Percentiles rank a stretch among this genome's conserved stretches.
These are phyloP conservation scores for Hyles vespertilio DNA, from an alignment of 1,140 invertebrate genomes.

Conservation along the genomic window DNA sequence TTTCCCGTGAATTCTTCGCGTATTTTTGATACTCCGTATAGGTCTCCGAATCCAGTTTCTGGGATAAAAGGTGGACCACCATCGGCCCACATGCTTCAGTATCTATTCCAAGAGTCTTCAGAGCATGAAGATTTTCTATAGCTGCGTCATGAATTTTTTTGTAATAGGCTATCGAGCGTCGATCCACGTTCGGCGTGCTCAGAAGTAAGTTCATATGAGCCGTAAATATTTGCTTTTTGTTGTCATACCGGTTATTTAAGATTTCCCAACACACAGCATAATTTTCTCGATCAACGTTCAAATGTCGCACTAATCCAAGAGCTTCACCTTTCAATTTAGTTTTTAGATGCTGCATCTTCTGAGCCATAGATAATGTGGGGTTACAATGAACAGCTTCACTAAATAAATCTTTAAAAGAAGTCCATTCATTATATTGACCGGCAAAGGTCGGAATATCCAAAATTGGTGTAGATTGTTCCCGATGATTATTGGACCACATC, in stretches of 20 bases:
- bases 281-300: conserved; percentile 1
- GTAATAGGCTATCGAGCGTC: conserved; percentile 8
- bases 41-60: too few relatives aligned
- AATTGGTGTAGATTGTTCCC: conserved; percentile 10
- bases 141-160: conserved; percentile 24
- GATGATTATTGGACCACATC: conserved; percentile 9
- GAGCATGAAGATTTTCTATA: conserved; percentile 19
- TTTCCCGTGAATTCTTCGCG: conserved; percentile 19
- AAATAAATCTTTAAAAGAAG: conserved; percentile 16
- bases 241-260: conserved; percentile 4
- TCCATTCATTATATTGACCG: conserved; percentile 10
- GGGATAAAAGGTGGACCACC: too few relatives aligned
- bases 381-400: conserved; percentile 12
- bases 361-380: conserved; percentile 4
- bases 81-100: not conserved
- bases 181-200: conserved; percentile 9
- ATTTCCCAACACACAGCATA: conserved; percentile 6
- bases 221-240: conserved; percentile 9
- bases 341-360: conserved; percentile 11
- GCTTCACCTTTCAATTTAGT: conserved; percentile 4
- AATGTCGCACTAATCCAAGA: not conserved
- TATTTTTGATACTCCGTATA: conserved; percentile 22
- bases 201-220: conserved; percentile 7
- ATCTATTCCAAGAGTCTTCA: conserved; percentile 25
- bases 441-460: conserved; percentile 5